Base-by-base conservation (phyloP, 64 coral and sea anemone genomes). In the Montipora sp. region DNA sequence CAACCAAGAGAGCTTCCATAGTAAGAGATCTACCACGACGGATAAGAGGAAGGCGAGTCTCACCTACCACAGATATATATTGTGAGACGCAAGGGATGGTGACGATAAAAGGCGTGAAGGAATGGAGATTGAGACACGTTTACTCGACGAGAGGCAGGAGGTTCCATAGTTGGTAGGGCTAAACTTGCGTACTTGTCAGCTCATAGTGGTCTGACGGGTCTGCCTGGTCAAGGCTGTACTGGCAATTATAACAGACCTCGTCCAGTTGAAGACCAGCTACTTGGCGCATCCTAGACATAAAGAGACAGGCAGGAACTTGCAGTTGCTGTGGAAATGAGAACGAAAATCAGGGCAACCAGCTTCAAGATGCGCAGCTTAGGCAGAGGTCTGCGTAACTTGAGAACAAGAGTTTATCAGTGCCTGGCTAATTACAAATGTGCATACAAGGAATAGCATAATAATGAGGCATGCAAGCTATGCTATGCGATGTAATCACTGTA, bases 101-200 rank as follows among this genome's bases (percentile, higher is more conserved):
- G 78, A n/a, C 16, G 5, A n/a, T 50, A 91, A 23, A 91, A 91
- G 1, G 77, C 90, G 7, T 91, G 77, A 45, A 83, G 65, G 11
- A 70, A 91, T 23, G 90, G 88, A 8, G 51, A 90, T 47, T 77
- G 88, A 23, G 88, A 68, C 4, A 90, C 48, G 16, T 90, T 79
- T 0, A 90, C 59, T 9, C 75, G 59, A 24, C 36, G 88, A 27
- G 87, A 7, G 15, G 61, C 69, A 48, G 63, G 73, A 16, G 6
- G 74, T 65, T 58, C 59, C 19, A 47, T 9, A 46, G 53, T 48
- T 18, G 20, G 51, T 13, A 59, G 78, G 6, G 8, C 23, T 23
- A 23, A 23, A 23, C 23, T 23, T 23, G 23, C 23, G 23, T 23
- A 23, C 23, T 23, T 23, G 23, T 23, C 23, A 23, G 23, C 23